Evolutionary conservation across 2,797 vertebrate genomes (phyloP).

Genomic region (Centropyge bicolor): DNA sequence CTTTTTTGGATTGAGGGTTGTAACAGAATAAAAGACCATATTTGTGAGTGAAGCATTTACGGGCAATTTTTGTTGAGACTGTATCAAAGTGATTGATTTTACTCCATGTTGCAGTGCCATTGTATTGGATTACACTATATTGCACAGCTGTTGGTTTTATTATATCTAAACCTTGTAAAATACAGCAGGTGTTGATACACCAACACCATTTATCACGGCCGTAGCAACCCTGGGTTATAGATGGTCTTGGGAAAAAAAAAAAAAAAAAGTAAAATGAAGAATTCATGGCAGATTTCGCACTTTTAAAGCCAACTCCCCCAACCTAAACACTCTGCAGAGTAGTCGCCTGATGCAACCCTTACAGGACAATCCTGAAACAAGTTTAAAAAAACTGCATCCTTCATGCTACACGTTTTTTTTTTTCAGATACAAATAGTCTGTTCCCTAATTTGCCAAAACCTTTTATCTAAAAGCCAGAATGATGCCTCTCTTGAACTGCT

Average conservation of each 20-base stretch:
- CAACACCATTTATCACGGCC: conserved; percentile 65
- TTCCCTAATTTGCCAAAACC: not conserved
- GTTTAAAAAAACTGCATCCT: not conserved
- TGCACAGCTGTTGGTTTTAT: conserved; percentile 40
- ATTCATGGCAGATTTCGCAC: conserved; percentile 44
- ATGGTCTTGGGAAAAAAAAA: conserved; percentile 25
- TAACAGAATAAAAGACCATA: not conserved
- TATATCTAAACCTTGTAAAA: conserved; percentile 17
- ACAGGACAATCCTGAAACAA: conserved; percentile 14
- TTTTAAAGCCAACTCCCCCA: conserved; percentile 29
- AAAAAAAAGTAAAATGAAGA: conserved; percentile 30
- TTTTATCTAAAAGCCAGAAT: not conserved
- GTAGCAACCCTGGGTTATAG: conserved; percentile 46
- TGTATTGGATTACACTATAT: conserved; percentile 23
- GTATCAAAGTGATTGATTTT: conserved; percentile 14
- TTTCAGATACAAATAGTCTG: not conserved
- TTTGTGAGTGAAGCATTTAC: conserved; percentile 10
- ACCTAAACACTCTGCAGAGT: conserved; percentile 14
- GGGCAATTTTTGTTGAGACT: conserved; percentile 10
- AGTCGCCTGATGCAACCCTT: conserved; percentile 27
- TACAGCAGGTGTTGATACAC: conserved; percentile 25
- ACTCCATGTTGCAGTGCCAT: not conserved
- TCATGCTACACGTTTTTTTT: not conserved
- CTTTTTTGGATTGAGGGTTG: too few relatives aligned
- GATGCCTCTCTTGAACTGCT: not conserved